Percentiles rank a stretch among this genome's conserved stretches.
Conservation (phyloP, 2,797 vertebrate genomes). For the Microctenopoma lineatum region DNA sequence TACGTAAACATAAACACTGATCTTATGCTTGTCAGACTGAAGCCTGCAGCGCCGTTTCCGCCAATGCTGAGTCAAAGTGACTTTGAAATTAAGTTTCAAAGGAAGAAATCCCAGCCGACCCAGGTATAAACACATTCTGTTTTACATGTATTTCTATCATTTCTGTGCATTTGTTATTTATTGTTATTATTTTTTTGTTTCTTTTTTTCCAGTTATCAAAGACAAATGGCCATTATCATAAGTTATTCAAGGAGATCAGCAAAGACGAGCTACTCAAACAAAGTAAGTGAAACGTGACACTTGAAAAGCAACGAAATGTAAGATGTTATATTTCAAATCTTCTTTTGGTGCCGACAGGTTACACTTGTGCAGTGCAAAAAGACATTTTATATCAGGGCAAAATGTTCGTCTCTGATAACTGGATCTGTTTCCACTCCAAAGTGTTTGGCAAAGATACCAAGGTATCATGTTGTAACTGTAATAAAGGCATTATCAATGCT, state of each 20-base stretch:
- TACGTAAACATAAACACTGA: slow-evolving; percentile 34
- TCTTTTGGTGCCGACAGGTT: slow-evolving; percentile 80
- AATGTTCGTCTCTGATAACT: slow-evolving; percentile 94
- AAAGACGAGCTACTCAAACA: slow-evolving; percentile 90
- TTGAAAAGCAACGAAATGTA: neutral
- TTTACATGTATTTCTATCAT: neutral
- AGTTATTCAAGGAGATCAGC: slow-evolving; percentile 91
- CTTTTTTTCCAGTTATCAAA: slow-evolving; percentile 85
- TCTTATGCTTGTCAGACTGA: slow-evolving; percentile 79
- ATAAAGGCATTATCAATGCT: neutral
- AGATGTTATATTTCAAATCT: neutral
- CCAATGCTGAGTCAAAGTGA: slow-evolving; percentile 77
- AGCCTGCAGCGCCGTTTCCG: slow-evolving; percentile 83
- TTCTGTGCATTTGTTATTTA: neutral
- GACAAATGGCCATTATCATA: slow-evolving; percentile 92
- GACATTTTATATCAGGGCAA: slow-evolving; percentile 97
- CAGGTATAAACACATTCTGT: slow-evolving; percentile 79
- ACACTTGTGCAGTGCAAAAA: slow-evolving; percentile 96
- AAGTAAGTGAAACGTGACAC: slow-evolving; percentile 82
- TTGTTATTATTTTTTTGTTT: neutral
- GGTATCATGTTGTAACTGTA: slow-evolving; percentile 72
- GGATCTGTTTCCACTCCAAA: slow-evolving; percentile 98
- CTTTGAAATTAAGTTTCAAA: slow-evolving; percentile 85
- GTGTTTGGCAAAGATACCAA: slow-evolving; percentile 98
- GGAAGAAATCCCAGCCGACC: slow-evolving; percentile 87